Evolutionary conservation across 1,140 invertebrate species (phyloP).

Genomic region (Anastatus disparis): DNA sequence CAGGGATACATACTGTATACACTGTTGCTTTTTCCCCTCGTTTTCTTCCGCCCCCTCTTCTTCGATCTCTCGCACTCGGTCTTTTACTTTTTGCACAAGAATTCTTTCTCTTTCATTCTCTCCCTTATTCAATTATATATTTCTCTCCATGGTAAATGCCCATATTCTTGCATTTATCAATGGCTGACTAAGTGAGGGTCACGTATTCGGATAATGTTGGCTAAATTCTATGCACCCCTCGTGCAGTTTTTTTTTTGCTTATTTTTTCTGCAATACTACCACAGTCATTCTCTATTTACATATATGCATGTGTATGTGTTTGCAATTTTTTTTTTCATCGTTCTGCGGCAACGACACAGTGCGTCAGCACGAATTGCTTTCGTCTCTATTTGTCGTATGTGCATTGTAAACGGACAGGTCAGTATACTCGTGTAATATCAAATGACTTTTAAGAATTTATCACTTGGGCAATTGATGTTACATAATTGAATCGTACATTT

Average conservation of each 20-base stretch:
- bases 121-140: slow-evolving; percentile 61
- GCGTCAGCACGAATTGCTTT: no score
- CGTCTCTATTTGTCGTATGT: neutral
- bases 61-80: neutral
- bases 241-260: neutral
- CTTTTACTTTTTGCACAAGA: no score
- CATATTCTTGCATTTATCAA: slow-evolving; percentile 69
- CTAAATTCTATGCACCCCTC: slow-evolving; percentile 39
- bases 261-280: no score
- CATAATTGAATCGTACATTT: neutral
- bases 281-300: no score
- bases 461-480: neutral
- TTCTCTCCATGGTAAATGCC: slow-evolving; percentile 66
- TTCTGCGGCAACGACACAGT: no score
- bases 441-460: neutral
- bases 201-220: slow-evolving; percentile 45
- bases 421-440: no score
- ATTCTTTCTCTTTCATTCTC: neutral
- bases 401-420: neutral
- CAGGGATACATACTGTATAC: slow-evolving; percentile 10
- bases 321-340: no score
- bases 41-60: slow-evolving; percentile 10
- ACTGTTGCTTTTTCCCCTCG: slow-evolving; percentile 46
- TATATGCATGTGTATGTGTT: no score
- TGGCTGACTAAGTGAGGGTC: slow-evolving; percentile 65